Percentiles rank a stretch among this genome's conserved stretches.
Conservation (phyloP, 2,888 invertebrate species). For the Morpho achilles region DNA sequence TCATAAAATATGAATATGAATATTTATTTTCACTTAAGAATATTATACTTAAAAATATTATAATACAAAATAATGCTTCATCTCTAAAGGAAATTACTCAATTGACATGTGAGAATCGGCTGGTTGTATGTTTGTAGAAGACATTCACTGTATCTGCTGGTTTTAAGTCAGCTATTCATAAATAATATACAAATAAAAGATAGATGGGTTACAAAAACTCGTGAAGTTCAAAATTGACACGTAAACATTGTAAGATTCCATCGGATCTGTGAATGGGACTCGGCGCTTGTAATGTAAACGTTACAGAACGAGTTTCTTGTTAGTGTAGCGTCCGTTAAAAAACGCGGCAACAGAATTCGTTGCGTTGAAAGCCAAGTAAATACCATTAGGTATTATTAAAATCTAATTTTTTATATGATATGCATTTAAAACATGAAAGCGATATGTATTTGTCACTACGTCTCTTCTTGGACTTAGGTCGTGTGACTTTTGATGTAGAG, state of each 20-base stretch:
- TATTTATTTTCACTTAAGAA: too few relatives aligned
- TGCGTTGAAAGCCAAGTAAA: too few relatives aligned
- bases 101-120: slow-evolving; percentile 13
- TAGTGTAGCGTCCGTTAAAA: background rate
- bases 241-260: slow-evolving; percentile 10
- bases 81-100: slow-evolving; percentile 11
- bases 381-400: too few relatives aligned
- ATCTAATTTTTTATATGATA: too few relatives aligned
- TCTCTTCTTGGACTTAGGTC: too few relatives aligned
- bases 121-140: slow-evolving; percentile 7
- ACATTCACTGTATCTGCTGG: slow-evolving; percentile 10
- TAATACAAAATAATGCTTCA: background rate
- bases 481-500: too few relatives aligned
- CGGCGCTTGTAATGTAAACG: slow-evolving; percentile 6
- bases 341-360: background rate
- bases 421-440: too few relatives aligned
- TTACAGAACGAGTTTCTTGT: slow-evolving; percentile 6
- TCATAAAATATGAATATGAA: too few relatives aligned
- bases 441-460: too few relatives aligned
- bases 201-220: slow-evolving; percentile 8
- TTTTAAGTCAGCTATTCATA: slow-evolving; percentile 16
- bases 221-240: slow-evolving; percentile 7
- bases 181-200: slow-evolving; percentile 17
- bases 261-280: slow-evolving; percentile 9
- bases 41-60: too few relatives aligned